Evolutionary conservation across 2,888 invertebrate species (phyloP), one percentile per base, ranked within the genome.

Genomic region (Physocephala rufipes): DNA sequence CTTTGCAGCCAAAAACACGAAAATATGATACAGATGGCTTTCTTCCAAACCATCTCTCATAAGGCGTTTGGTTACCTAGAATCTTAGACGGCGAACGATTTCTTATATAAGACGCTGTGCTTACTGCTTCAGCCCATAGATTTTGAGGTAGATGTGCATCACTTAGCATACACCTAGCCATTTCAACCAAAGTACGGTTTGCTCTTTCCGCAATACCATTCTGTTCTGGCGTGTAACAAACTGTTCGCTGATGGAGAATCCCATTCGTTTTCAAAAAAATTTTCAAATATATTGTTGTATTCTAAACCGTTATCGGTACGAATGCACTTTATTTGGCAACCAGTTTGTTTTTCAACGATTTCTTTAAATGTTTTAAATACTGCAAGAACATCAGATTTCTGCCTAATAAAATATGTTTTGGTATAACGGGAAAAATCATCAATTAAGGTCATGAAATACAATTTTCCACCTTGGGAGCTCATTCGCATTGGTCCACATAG

Each of bases 141-240:
- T 36, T 66, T 61, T 78, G 69, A 0, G 72, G 71, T 58, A 76
- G 43, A 7, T 61, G 62, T 15, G 73, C 71, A 13, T 72, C 63
- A 15, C 67, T 58, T 15, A 77, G 26, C 68, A 77, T 65, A 53
- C 75, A 76, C 26, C 75, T 64, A 4, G 75, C 73, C 74, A 77
- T 77, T 43, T 77, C 77, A 0, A 78, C 70, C 2, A 76, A 58
- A 7, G 75, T 76, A 26, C 76, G 61, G 45, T 78, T 77, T 24
- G 72, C 73, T 36, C 76, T 71, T 51, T 78, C 76, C 5, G 76
- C 76, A 7, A 76, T 67, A 19, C 77, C 76, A 53, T 77, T 79
- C 70, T 77, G 74, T 55, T 77, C 74, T 0, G 75, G 76, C 15
- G 74, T 76, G 49, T 77, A 76, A 47, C 67, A 58, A 13, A 67